Evolutionary conservation across 1,140 invertebrate genomes (phyloP).

Genomic region (Tenebrio molitor): DNA sequence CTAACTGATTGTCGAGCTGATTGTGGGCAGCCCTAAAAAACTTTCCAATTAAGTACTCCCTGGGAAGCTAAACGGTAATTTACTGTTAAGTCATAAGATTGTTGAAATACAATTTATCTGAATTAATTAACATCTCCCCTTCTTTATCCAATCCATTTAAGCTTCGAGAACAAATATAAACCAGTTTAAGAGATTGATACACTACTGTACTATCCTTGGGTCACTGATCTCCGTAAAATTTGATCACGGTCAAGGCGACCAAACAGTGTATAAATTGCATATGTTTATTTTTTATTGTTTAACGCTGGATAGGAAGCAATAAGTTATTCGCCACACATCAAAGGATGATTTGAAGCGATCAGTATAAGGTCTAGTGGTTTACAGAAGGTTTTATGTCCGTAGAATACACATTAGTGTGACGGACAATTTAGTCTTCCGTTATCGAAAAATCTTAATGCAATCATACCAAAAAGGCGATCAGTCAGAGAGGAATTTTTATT

Average conservation of each 20-base stretch:
- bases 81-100: constrained; percentile 1
- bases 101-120: constrained; percentile 16
- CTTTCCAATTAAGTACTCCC: constrained; percentile 7
- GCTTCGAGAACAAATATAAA: constrained; percentile 11
- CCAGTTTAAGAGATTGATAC: constrained; percentile 41
- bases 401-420: not conserved
- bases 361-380: not conserved
- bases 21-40: not conserved
- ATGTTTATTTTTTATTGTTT: constrained; percentile 6
- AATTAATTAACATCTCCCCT: constrained; percentile 1
- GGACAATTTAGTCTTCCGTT: not conserved
- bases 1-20: not conserved
- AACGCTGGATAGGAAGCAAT: not conserved
- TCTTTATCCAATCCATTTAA: constrained; percentile 26
- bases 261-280: constrained; percentile 3
- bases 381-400: not conserved
- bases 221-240: constrained; percentile 32
- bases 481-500: not conserved
- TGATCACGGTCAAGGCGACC: constrained; percentile 34
- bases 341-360: constrained; percentile 12
- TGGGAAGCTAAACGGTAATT: constrained; percentile 25
- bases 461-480: not conserved
- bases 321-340: constrained; percentile 22
- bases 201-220: constrained; percentile 2
- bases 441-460: not conserved